These are phyloP conservation scores for Zosterops borbonicus DNA, from an alignment of 2,113 vertebrate genomes.

Conservation along the genomic window DNA sequence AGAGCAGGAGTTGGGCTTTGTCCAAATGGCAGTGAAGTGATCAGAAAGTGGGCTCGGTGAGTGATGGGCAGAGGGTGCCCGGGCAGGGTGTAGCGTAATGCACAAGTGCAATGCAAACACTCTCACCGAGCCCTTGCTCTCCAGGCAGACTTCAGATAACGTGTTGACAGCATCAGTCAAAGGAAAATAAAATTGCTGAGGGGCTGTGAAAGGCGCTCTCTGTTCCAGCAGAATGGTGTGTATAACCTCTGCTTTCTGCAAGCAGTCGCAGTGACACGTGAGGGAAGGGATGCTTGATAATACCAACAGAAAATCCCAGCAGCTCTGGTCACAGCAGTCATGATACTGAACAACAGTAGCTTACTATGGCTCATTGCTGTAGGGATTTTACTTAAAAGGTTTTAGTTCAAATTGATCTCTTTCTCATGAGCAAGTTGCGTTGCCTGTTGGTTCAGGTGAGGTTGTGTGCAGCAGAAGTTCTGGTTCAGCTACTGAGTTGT, in stretches of 20 bases:
- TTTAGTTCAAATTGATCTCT: neutral
- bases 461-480: neutral
- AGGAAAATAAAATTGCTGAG: slow-evolving; percentile 22
- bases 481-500: neutral
- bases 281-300: neutral
- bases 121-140: slow-evolving; percentile 13
- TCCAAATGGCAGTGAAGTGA: slow-evolving; percentile 16
- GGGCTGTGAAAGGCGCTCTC: slow-evolving; percentile 13
- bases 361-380: neutral
- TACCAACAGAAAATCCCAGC: neutral
- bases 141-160: slow-evolving; percentile 26
- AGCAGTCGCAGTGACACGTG: neutral
- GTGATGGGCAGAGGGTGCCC: slow-evolving; percentile 45
- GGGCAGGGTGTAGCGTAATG: neutral
- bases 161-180: slow-evolving; percentile 61
- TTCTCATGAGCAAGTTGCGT: neutral
- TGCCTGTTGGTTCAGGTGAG: neutral
- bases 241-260: neutral
- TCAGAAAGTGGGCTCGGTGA: slow-evolving; percentile 22
- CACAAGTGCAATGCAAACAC: slow-evolving; percentile 63
- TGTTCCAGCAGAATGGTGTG: neutral
- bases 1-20: neutral
- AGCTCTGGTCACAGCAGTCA: neutral
- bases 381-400: neutral
- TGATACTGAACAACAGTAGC: neutral